These are phyloP conservation scores for Anolis sagrei DNA, from an alignment of 2,113 vertebrate genomes.

Conservation along the genomic window DNA sequence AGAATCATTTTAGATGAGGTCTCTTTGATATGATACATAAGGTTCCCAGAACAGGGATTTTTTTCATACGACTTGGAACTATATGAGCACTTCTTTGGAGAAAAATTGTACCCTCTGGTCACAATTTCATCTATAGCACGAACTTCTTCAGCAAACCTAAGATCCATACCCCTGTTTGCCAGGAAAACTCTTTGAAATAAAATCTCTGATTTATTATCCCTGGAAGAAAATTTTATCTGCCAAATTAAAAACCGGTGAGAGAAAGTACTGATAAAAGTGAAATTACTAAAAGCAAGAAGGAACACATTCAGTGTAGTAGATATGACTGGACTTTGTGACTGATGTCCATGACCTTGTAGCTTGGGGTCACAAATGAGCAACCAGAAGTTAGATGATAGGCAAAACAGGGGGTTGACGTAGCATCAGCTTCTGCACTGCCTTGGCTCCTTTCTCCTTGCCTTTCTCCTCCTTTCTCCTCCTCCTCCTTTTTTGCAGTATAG, in stretches of 20 bases:
- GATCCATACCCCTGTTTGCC: background rate
- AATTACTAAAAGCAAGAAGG: background rate
- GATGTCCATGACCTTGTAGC: background rate
- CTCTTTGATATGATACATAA: background rate
- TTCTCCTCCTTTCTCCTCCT: too few species aligned
- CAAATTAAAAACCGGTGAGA: background rate
- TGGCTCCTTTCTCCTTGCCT: too few species aligned
- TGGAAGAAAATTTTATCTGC: background rate
- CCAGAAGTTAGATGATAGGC: too few species aligned
- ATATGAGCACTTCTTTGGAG: background rate
- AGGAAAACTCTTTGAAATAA: background rate
- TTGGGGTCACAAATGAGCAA: background rate
- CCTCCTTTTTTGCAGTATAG: too few species aligned
- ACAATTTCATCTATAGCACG: background rate
- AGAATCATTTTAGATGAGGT: background rate
- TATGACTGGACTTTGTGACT: background rate
- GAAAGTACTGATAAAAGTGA: background rate
- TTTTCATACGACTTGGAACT: background rate
- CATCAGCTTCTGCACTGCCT: too few species aligned
- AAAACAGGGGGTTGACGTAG: too few species aligned
- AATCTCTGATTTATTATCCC: background rate
- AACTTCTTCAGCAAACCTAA: background rate
- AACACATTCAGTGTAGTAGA: background rate
- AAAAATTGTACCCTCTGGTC: background rate
- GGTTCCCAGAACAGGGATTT: background rate